These are phyloP conservation scores for Andrena haemorrhoa DNA, from an alignment of 2,888 invertebrate genomes.

Conservation along the genomic window DNA sequence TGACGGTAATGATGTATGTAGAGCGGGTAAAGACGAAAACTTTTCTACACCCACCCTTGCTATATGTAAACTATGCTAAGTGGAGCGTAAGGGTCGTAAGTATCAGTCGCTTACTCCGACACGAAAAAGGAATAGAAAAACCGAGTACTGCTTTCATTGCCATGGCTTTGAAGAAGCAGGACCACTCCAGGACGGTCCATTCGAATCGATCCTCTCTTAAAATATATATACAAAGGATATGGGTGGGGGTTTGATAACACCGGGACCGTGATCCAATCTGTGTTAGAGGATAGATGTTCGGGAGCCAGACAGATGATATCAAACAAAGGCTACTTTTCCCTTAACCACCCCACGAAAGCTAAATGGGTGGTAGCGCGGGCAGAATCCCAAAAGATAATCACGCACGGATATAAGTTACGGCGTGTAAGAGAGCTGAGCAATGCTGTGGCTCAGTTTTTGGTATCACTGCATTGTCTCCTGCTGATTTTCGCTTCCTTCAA, in stretches of 20 bases:
- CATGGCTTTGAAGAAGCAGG: neutral
- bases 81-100: neutral
- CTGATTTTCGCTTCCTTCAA: conserved; percentile 2
- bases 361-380: neutral
- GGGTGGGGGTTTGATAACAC: no score
- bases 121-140: neutral
- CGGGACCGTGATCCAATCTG: neutral
- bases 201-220: no score
- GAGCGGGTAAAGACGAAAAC: neutral
- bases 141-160: neutral
- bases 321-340: neutral
- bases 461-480: conserved; percentile 11
- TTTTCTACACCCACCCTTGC: neutral
- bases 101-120: neutral
- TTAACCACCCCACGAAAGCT: neutral
- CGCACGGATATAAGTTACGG: conserved; percentile 4
- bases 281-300: neutral
- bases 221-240: no score
- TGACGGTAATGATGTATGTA: neutral
- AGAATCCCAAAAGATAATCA: conserved; percentile 46
- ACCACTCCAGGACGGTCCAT: neutral
- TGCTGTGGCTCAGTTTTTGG: neutral
- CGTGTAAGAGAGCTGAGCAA: neutral
- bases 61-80: neutral
- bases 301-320: neutral